Evolutionary conservation across 2,888 invertebrate species (phyloP).

Genomic region (Drosophila cyrtoloma): DNA sequence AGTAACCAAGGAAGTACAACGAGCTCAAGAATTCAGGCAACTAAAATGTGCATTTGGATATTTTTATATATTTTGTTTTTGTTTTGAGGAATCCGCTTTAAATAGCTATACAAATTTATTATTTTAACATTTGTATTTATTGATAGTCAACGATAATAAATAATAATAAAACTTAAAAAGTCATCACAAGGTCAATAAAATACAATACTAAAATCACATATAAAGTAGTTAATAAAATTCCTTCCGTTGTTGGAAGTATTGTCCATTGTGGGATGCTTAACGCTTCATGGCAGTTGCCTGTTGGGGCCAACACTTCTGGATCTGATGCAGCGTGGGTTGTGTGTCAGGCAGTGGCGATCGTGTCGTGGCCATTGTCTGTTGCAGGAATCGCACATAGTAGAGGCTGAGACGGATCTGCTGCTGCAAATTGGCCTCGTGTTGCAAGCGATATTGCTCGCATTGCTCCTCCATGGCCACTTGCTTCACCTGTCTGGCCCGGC

Average conservation of each 20-base stretch:
- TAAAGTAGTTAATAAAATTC: background rate
- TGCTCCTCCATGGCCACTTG: constrained; percentile 64
- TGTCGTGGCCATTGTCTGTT: constrained; percentile 49
- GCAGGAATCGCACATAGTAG: constrained; percentile 63
- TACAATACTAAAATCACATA: background rate
- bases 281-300: constrained; percentile 22
- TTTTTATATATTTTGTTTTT: background rate
- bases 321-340: constrained; percentile 13
- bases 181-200: constrained; percentile 45
- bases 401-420: constrained; percentile 65
- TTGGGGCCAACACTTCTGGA: constrained; percentile 20
- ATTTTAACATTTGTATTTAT: constrained; percentile 49
- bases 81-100: no score
- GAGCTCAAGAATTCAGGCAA: background rate
- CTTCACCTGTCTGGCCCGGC: constrained; percentile 64
- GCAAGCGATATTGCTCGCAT: constrained; percentile 47
- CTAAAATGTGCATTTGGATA: background rate
- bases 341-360: constrained; percentile 33
- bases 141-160: constrained; percentile 44
- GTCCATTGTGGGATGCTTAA: constrained; percentile 10
- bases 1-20: background rate
- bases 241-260: constrained; percentile 1
- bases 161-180: constrained; percentile 41
- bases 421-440: constrained; percentile 54
- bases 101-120: background rate